phyloP scores from a whole-genome alignment of 2,888 invertebrate species.

The Lasioglossum oenotherae region DNA sequence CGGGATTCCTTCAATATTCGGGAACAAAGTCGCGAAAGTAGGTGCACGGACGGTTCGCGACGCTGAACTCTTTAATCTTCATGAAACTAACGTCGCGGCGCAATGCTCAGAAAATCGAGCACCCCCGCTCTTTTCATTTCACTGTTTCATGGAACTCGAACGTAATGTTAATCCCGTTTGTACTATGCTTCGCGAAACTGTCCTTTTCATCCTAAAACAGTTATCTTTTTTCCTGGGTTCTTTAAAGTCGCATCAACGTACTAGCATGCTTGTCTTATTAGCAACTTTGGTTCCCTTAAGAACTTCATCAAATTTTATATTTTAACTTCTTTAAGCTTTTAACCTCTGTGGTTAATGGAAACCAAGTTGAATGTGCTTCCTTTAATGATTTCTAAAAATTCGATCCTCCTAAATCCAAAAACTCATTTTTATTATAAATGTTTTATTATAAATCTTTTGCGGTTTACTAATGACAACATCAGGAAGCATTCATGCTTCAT shows the following conservation, averaged over 20 bases:
- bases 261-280: background rate
- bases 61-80: constrained; percentile 8
- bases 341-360: background rate
- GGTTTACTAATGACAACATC: no score
- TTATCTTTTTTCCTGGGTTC: background rate
- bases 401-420: no score
- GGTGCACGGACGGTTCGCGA: background rate
- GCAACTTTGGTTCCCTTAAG: background rate
- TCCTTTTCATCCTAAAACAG: no score
- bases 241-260: background rate
- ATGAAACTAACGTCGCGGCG: constrained; percentile 1
- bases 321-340: background rate
- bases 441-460: no score
- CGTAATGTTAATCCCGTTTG: constrained; percentile 4
- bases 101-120: background rate
- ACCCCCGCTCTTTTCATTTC: background rate
- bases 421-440: no score
- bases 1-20: constrained; percentile 3
- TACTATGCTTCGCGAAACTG: background rate
- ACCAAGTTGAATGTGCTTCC: no score
- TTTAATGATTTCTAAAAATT: background rate
- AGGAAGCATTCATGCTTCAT: no score
- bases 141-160: background rate
- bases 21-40: constrained; percentile 17
- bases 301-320: background rate